Evolutionary conservation across 2,888 invertebrate species (phyloP), one percentile per base, ranked within the genome.

Genomic region (Andrena chrysosceles): DNA sequence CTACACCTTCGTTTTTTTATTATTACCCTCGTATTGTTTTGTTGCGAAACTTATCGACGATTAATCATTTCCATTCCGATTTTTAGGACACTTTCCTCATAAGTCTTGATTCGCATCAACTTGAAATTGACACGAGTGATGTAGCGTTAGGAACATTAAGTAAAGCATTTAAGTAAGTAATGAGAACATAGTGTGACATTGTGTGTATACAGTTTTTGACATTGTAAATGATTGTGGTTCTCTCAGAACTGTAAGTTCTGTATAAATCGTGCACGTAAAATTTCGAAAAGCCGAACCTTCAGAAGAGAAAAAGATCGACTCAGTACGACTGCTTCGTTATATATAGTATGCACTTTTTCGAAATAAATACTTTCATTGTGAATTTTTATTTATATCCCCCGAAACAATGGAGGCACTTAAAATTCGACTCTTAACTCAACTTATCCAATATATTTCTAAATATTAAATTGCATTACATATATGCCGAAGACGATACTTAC

Each of bases 91-190:
- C 97, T 93, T 97, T 98, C 93, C 95, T 98, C 90, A 96, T 96
- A 80, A 96, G 96, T 91, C 94, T 97, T 86, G 97, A 97, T 91
- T 96, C 97, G 54, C 96, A 97, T 90, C 97, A 98, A 93, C 95
- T 98, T 89, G 97, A 98, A 94, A 97, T 98, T 90, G 98, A 98
- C 93, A 97, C 97, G 77, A 97, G 97, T 94, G 98, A 98, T 94
- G 96, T 98, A 83, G 97, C 96, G 90, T 96, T 97, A 91, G 98
- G 98, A 91, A 98, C 98, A 78, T 95, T 98, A 88, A 97, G 98
- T 89, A 98, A 98, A 95, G 98, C 98, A 86, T 97, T 98, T 93
- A 98, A 97, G 95, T 95, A 91, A 94, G 94, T 94, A 87, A 26
- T 66, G 8, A 29, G 20, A 74, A 31, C 20, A 33, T 80, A 54